Conservation (phyloP, 2,797 vertebrate genomes). For the Paramormyrops hopkinsi region DNA sequence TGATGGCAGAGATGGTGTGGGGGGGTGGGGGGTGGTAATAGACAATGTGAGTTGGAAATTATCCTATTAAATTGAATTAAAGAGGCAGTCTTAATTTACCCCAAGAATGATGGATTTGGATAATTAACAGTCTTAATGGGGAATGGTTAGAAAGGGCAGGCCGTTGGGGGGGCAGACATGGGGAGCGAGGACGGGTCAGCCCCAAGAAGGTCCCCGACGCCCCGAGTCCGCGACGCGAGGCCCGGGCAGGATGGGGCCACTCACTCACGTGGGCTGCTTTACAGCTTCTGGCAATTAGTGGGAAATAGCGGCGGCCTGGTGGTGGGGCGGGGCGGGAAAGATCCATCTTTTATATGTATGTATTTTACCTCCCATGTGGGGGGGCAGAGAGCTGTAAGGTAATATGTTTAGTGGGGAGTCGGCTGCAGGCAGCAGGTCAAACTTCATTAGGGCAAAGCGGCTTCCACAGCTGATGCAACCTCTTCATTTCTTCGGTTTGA, state of each 20-base stretch:
- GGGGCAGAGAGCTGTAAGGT: conserved; percentile 37
- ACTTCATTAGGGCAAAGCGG: conserved; percentile 43
- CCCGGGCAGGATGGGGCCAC: conserved; percentile 14
- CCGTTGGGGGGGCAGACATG: conserved; percentile 39
- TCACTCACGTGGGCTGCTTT: conserved; percentile 36
- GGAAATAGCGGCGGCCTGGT: conserved; percentile 15
- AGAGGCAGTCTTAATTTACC: conserved; percentile 74
- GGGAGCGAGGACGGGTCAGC: conserved; percentile 48
- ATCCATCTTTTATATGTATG: conserved; percentile 24
- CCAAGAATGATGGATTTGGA: conserved; percentile 72
- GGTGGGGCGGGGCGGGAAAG: conserved; percentile 29
- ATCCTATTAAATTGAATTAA: conserved; percentile 78
- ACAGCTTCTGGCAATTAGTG: conserved; percentile 28
- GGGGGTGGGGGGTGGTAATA: conserved; percentile 59
- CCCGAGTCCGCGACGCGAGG: conserved; percentile 14
- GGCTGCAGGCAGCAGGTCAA: conserved; percentile 42
- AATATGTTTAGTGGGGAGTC: conserved; percentile 42
- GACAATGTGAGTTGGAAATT: conserved; percentile 66
- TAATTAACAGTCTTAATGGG: conserved; percentile 72
- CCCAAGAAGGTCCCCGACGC: conserved; percentile 23
- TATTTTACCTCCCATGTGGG: conserved; percentile 25
- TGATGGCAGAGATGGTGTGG: conserved; percentile 27
- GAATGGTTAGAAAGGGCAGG: conserved; percentile 61
- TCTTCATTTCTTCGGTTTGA: conserved; percentile 31
- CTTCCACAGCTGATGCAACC: conserved; percentile 32